phyloP scores from a whole-genome alignment of 2,888 invertebrate species.

The Incurvaria masculella region DNA sequence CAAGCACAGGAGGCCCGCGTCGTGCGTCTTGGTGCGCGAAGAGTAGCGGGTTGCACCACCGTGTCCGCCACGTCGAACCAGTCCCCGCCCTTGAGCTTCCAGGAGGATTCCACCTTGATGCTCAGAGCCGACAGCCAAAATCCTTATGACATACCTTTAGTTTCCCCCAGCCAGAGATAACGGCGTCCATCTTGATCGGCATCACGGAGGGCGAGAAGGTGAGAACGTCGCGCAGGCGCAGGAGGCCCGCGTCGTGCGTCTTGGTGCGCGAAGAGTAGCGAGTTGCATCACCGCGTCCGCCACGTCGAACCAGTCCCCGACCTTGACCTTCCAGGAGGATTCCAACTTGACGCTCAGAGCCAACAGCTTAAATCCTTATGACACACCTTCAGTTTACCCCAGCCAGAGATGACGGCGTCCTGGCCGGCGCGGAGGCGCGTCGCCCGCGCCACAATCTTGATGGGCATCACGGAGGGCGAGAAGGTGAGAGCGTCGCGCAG shows the following conservation, averaged over 20 bases:
- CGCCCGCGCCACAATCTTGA: conserved; percentile 30
- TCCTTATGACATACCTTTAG: conserved; percentile 37
- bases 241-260: conserved; percentile 44
- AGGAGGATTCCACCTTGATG: conserved; percentile 50
- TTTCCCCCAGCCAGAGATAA: conserved; percentile 50
- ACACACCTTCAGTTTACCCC: conserved; percentile 41
- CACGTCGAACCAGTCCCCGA: conserved; percentile 50
- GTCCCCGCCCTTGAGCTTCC: conserved; percentile 48
- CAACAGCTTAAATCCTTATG: no score
- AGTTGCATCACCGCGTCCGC: conserved; percentile 41
- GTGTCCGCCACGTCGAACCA: conserved; percentile 43
- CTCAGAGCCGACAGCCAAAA: conserved; percentile 34
- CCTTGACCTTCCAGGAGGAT: conserved; percentile 47
- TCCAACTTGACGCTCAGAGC: conserved; percentile 48
- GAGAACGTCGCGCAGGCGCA: conserved; percentile 36
- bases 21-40: conserved; percentile 39
- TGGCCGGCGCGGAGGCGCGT: conserved; percentile 28
- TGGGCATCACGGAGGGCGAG: conserved; percentile 37
- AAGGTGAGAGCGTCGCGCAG: conserved; percentile 33
- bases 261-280: conserved; percentile 42
- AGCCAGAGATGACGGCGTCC: conserved; percentile 43
- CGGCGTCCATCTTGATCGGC: conserved; percentile 38
- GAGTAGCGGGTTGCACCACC: conserved; percentile 45
- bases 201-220: conserved; percentile 37
- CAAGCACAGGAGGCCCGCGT: conserved; percentile 45